phyloP scores from a whole-genome alignment of 2,888 invertebrate species.

The Carcina quercana region DNA sequence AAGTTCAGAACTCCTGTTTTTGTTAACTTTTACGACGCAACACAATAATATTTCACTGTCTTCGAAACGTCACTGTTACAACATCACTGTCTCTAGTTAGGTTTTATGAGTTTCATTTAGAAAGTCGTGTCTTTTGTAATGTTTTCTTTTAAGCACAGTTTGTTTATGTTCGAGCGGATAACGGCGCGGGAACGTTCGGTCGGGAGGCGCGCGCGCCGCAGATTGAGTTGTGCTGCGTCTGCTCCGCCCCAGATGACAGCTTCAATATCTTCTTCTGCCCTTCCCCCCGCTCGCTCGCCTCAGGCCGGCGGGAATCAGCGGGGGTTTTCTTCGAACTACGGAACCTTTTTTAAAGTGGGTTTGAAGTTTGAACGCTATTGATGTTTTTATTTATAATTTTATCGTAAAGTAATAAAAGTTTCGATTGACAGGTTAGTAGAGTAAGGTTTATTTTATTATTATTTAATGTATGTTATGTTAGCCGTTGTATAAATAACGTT shows the following conservation, averaged over 20 bases:
- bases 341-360: too few relatives aligned
- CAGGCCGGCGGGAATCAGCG: not conserved
- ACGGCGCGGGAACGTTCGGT: conserved; percentile 24
- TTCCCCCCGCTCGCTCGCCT: conserved; percentile 19
- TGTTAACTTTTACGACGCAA: conserved; percentile 43
- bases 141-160: not conserved
- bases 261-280: conserved; percentile 26
- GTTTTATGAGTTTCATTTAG: conserved; percentile 20
- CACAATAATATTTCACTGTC: conserved; percentile 47
- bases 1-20: conserved; percentile 56
- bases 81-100: conserved; percentile 33
- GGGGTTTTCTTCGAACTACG: too few relatives aligned
- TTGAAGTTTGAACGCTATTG: too few relatives aligned
- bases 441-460: too few relatives aligned
- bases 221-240: conserved; percentile 37
- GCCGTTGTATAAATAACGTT: too few relatives aligned
- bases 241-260: conserved; percentile 52
- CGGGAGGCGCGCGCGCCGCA: conserved; percentile 45
- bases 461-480: too few relatives aligned
- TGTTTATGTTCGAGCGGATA: conserved; percentile 22
- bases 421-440: too few relatives aligned
- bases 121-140: conserved; percentile 13
- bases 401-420: too few relatives aligned
- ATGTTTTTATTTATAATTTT: too few relatives aligned
- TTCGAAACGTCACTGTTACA: conserved; percentile 31